Percentiles rank a stretch among this genome's conserved stretches.
Conservation (phyloP, 1,140 invertebrate species). For the Saccostrea glomerata region DNA sequence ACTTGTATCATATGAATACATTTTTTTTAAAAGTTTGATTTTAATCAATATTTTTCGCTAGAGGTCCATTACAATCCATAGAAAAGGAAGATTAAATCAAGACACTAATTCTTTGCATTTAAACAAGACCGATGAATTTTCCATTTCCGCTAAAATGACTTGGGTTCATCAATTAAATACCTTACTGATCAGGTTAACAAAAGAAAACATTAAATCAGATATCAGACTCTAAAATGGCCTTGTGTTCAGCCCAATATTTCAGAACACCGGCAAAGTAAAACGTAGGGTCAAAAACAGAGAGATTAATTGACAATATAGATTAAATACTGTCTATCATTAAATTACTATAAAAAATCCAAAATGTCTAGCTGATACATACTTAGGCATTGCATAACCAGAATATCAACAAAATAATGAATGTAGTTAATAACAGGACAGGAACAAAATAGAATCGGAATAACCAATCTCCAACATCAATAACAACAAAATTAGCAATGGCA, state of each 20-base stretch:
- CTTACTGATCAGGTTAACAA: not conserved
- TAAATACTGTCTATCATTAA: too few relatives aligned
- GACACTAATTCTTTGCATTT: conserved; percentile 25
- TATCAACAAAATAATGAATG: too few relatives aligned
- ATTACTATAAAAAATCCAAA: too few relatives aligned
- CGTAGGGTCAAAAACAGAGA: too few relatives aligned
- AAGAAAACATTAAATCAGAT: not conserved
- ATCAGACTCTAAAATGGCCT: not conserved
- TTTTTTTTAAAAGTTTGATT: not conserved
- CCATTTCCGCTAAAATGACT: conserved; percentile 5
- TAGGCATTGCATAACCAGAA: too few relatives aligned
- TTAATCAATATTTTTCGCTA: conserved; percentile 26
- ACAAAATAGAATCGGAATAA: not conserved
- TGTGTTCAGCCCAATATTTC: too few relatives aligned
- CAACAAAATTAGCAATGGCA: not conserved
- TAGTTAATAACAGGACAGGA: not conserved
- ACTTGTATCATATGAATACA: conserved; percentile 17
- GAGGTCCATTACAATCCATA: conserved; percentile 20
- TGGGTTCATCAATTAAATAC: not conserved
- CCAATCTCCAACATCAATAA: not conserved
- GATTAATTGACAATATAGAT: too few relatives aligned
- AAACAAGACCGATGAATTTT: conserved; percentile 17
- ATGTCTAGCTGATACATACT: too few relatives aligned
- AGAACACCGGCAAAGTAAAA: too few relatives aligned
- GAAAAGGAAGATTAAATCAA: conserved; percentile 25